Evolutionary conservation across 92 coral and sea anemone genomes (phyloP), one percentile per base, ranked within the genome.

Genomic region (Porites lobata): DNA sequence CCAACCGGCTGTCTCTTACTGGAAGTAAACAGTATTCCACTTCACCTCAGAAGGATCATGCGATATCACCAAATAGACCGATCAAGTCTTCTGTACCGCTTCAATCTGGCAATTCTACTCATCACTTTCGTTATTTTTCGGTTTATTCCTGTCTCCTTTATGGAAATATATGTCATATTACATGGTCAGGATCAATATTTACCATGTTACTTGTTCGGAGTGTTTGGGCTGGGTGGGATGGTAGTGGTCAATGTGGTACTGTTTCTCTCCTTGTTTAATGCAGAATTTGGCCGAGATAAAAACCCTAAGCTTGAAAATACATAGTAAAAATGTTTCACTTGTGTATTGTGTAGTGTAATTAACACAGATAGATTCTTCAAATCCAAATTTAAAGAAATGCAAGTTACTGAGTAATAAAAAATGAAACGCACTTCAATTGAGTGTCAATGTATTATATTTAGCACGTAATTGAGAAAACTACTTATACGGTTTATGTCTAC

Each of bases 21-120:
- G 92, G 98, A 95, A 69, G 86, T 95, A 67, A 93, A 95, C 86
- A 95, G 98, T 75, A 90, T 95, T 12, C 90, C 90, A 54, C 96
- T 95, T 20, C 98, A 95, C 54, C 58, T 80, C 18, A 88, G 98
- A 18, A 85, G 96, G 65, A 69, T 95, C 50, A 74, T 93, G 89
- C 85, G 78, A 6, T 91, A 93, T 85, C 83, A 69, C 80, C 93
- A 86, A 79, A 76, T 93, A 54, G 57, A 90, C 69, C 85, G 84
- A 75, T 79, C 76, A 11, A 87, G 95, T n/a, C 20, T 50, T 7
- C n/a, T 75, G 8, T 95, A 91, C 85, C 86, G 59, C 72, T 18
- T 93, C 67, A 95, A 95, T 72, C 85, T 94, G 0, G 38, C 93
- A 43, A 69, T 91, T 32, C 59, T 95, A 77, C 70, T 91, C 47